phyloP scores from a whole-genome alignment of 2,797 vertebrate species.

The Mico argentatus region DNA sequence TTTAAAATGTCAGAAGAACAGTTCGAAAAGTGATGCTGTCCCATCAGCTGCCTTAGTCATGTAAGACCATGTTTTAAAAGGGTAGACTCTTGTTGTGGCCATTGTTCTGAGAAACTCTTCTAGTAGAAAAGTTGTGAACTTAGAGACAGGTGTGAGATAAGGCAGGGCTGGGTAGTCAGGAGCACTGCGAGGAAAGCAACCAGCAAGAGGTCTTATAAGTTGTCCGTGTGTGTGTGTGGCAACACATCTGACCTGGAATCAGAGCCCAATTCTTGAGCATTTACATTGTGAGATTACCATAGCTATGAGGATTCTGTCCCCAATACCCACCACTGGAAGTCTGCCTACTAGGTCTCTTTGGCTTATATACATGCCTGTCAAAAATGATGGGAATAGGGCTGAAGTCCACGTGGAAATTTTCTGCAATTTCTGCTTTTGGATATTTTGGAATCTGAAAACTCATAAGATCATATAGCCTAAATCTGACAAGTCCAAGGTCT shows the following conservation, averaged over 20 bases:
- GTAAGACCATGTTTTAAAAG: not conserved
- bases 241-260: not conserved
- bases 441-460: slow-evolving; percentile 36
- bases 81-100: not conserved
- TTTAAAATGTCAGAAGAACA: slow-evolving; percentile 26
- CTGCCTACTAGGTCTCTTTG: not conserved
- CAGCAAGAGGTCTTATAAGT: not conserved
- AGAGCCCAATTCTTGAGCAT: not conserved
- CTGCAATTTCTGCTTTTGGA: not conserved
- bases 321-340: not conserved
- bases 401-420: not conserved
- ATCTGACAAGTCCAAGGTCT: not conserved
- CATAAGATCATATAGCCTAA: not conserved
- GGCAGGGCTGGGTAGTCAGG: not conserved
- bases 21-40: not conserved
- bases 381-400: not conserved
- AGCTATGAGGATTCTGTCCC: not conserved
- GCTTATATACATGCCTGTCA: not conserved
- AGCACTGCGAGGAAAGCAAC: not conserved
- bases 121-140: not conserved
- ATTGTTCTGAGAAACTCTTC: not conserved
- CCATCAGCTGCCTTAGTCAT: not conserved
- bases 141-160: not conserved
- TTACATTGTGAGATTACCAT: not conserved
- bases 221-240: not conserved